Evolutionary conservation across 2,113 vertebrate genomes (phyloP), one percentile per base, ranked within the genome.

Genomic region (Cranoglanis bouderius): DNA sequence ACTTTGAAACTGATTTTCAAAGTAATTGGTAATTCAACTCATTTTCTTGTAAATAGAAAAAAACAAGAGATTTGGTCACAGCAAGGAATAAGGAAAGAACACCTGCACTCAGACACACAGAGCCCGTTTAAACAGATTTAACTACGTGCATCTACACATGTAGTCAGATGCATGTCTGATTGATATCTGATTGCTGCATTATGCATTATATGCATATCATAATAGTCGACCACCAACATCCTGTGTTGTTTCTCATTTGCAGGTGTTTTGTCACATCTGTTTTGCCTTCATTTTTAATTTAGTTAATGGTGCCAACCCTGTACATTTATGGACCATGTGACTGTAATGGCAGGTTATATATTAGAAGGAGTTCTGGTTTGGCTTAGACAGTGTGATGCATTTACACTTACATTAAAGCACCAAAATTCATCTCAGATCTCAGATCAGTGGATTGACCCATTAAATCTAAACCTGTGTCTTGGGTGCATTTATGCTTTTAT

Each of bases 1-100:
- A 89, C 61, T 87, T 87, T 87, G 78, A 81, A 87, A 88, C n/a
- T n/a, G 81, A 51, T 77, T 87, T 91, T 55, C 61, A 84, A 77
- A 61, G 82, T 82, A 87, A 63, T 83, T 89, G 80, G 53, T 86
- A 88, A 89, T 87, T 89, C 80, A 12, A n/a, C 18, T 88, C 43
- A 86, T 88, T 63, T 65, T 81, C 46, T 85, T 51, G 75, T 87
- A 88, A 89, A 84, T 43, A 78, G 29, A 89, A 67, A 59, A 59
- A 86, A 82, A 65, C 81, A 49, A 12, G 12, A 14, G 84, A 40
- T 86, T 86, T 29, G 55, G 84, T 90, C 16, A 53, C 72, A 67
- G 40, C 63, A 80, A 67, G 84, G 57, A 5, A 65, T 81, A 32
- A 88, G 35, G 75, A 78, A 59, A 59, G 77, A 38, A 51, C 43